These are phyloP conservation scores for Bryconaethiops microstoma DNA, from an alignment of 2,797 vertebrate genomes.

Conservation along the genomic window DNA sequence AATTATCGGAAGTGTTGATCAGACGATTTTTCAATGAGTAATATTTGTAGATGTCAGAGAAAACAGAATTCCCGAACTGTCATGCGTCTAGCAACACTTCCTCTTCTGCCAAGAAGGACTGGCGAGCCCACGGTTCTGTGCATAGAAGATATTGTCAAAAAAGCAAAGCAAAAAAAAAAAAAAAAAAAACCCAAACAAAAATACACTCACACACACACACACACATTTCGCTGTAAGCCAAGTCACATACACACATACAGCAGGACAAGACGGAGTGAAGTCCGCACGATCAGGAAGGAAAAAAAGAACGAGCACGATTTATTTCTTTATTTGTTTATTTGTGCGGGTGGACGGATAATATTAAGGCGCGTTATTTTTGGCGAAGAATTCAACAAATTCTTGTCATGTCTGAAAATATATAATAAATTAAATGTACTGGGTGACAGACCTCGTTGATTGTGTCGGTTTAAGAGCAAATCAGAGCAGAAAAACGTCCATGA, in stretches of 20 bases:
- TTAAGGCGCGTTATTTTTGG: background rate
- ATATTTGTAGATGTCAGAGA: conserved; percentile 77
- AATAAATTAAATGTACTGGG: too few relatives aligned
- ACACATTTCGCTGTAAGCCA: background rate
- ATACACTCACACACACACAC: too few relatives aligned
- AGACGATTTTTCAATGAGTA: conserved; percentile 77
- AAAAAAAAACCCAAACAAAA: background rate
- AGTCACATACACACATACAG: conserved; percentile 1
- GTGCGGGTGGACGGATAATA: background rate
- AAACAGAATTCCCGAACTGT: conserved; percentile 78
- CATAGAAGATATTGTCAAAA: background rate
- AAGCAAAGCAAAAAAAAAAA: background rate
- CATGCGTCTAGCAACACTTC: conserved; percentile 81
- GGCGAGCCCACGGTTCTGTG: conserved; percentile 49
- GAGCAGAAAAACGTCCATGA: background rate
- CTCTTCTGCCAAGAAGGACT: conserved; percentile 74
- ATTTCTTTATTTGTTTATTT: background rate
- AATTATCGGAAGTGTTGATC: conserved; percentile 82
- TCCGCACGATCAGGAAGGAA: background rate
- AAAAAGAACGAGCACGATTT: background rate
- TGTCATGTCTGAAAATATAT: too few relatives aligned
- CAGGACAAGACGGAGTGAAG: background rate
- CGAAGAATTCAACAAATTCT: too few relatives aligned
- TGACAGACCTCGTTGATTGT: too few relatives aligned
- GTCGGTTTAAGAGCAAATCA: too few relatives aligned